These are phyloP conservation scores for Axea sp. DNA, from an alignment of 2,888 invertebrate genomes.

Conservation along the genomic window DNA sequence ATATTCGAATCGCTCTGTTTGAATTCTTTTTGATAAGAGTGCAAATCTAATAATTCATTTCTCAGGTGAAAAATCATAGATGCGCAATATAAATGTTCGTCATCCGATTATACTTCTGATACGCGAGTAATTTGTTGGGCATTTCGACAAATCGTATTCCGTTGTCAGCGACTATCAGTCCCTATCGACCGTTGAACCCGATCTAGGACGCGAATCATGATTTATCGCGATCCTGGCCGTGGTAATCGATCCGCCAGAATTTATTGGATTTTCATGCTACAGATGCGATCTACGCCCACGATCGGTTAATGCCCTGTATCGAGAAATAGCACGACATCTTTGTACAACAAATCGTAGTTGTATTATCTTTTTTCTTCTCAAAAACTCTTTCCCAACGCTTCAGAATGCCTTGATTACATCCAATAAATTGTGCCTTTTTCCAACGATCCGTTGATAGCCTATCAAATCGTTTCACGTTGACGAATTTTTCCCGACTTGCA, in stretches of 20 bases:
- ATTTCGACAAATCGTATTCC: slow-evolving; percentile 23
- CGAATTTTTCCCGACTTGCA: slow-evolving; percentile 22
- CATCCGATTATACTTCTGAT: slow-evolving; percentile 12
- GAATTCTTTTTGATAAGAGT: too few relatives aligned
- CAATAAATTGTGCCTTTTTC: slow-evolving; percentile 34
- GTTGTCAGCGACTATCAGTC: slow-evolving; percentile 58
- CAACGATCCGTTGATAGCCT: slow-evolving; percentile 12
- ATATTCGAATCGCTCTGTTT: too few relatives aligned
- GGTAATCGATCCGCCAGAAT: slow-evolving; percentile 64
- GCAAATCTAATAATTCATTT: slow-evolving; percentile 32
- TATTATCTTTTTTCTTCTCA: slow-evolving; percentile 35
- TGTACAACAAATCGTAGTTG: slow-evolving; percentile 32
- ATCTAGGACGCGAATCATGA: slow-evolving; percentile 61
- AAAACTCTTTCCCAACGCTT: slow-evolving; percentile 47
- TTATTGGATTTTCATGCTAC: slow-evolving; percentile 64
- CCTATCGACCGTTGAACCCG: slow-evolving; percentile 56
- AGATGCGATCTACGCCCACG: slow-evolving; percentile 61
- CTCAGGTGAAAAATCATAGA: too few relatives aligned
- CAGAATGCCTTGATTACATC: slow-evolving; percentile 20
- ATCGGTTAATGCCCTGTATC: slow-evolving; percentile 59
- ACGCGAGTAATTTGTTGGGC: slow-evolving; percentile 28
- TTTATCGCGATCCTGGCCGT: slow-evolving; percentile 64
- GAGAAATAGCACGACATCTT: slow-evolving; percentile 49
- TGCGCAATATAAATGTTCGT: too few relatives aligned
- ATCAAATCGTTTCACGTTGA: slow-evolving; percentile 34